Base-by-base conservation (phyloP, 2,113 vertebrate genomes). In the Pachyramphus minor region DNA sequence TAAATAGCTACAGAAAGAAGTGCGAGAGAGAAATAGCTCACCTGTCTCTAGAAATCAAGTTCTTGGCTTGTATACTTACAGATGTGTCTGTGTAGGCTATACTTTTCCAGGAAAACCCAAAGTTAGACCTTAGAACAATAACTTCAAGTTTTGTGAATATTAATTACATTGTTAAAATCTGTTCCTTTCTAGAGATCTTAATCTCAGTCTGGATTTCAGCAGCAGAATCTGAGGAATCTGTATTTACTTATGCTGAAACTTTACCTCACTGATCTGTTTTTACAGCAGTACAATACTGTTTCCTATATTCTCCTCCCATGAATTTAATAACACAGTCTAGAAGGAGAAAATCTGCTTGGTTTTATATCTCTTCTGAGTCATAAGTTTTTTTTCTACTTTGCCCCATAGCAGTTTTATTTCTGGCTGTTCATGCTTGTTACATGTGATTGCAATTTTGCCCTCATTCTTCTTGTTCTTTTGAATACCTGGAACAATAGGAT, bases 251-350 rank as follows among this genome's bases (percentile, higher is more conserved):
- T 28, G 47, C 30, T 75, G 62, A 47, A 67, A 10, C 14, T 84
- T 87, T 6, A 11, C 8, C 13, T 92, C 19, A 5, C 25, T 35
- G 14, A 60, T 83, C 11, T 93, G 20, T 39, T 90, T 75, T 18
- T 50, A 18, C 33, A 63, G 31, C 31, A 58, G 17, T 58, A 5
- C 22, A 66, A 3, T 41, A 5, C 16, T 76, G 31, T 19, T 83
- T 41, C n/a, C 25, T 76, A 0, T 2, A 1, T 75, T 86, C 6
- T 52, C 11, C 1, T 14, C 37, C 21, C 49, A 1, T 31, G 22
- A 19, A 33, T 41, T 33, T 59, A 47, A 15, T 37, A 75, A 62
- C 19, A 47, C n/a, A 39, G 17, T 31, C 41, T 59, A 28, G 30
- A 64, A 80, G 45, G 31, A 74, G 47, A 53, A 37, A 37, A 27